Base-by-base conservation (phyloP, 1,140 invertebrate species). In the Achroia grisella region DNA sequence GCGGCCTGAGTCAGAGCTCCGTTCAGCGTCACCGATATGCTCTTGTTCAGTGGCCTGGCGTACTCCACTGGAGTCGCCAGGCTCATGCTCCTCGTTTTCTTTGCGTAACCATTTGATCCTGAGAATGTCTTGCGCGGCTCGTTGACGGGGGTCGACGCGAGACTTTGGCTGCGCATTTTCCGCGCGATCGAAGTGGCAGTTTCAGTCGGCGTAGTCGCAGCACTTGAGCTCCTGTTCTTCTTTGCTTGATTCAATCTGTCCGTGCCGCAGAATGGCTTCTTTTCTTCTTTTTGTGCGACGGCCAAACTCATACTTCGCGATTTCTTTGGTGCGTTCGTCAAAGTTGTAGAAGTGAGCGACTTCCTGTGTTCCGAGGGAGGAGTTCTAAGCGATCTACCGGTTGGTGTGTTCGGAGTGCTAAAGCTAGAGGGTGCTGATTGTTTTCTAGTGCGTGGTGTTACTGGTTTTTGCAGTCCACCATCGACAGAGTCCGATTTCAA, bases 1-100 rank as follows among this genome's bases (percentile, higher is more conserved):
- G 88, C 84, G 45, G 78, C 87, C 59, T 84, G 76, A 52, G 86
- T 83, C 39, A 87, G 64, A 11, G 67, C 56, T 43, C 63, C 53
- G 33, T 50, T 56, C 10, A 52, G 32, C 1, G 54, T 59, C 5
- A 64, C 49, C 3, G 77, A 78, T 2, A 45, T 15, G 43, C 68
- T 75, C 39, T 77, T 80, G 17, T 70, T 70, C 4, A 76, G 36
- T 9, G 71, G 64, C 32, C 59, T 67, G 0, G 44, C 29, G 32
- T 62, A 59, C 34, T 70, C 68, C 0, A 52, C 37, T 2, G 71
- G 42, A 13, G 59, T 54, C 1, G 77, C 75, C 10, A 82, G 58
- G 33, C 78, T 82, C 73, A 80, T 76, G 62, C 81, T 85, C 4
- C 81, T 50, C 14, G 81, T 75, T 37, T 81, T 81, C 51, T 80